These are phyloP conservation scores for Cepaea nemoralis DNA, from an alignment of 1,140 invertebrate genomes.

Conservation along the genomic window DNA sequence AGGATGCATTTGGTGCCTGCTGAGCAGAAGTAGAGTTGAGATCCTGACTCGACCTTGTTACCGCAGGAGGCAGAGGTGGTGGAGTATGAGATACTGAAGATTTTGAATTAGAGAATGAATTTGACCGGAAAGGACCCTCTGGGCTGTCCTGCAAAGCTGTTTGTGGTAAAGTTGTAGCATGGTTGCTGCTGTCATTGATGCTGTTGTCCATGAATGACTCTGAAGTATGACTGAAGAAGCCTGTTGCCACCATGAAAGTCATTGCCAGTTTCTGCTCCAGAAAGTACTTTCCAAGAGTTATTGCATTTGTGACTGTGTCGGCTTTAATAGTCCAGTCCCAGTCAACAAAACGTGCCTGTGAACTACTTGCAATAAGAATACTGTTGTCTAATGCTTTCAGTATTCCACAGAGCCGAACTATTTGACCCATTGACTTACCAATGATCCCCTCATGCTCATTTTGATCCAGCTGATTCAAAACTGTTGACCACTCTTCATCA, in stretches of 20 bases:
- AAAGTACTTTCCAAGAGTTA: slow-evolving; percentile 54
- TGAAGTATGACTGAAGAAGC: slow-evolving; percentile 40
- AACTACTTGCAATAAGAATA: not conserved
- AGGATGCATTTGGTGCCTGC: slow-evolving; percentile 15
- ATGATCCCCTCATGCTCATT: slow-evolving; percentile 48
- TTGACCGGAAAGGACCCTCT: not conserved
- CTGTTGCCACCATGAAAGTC: slow-evolving; percentile 50
- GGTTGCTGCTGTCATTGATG: slow-evolving; percentile 9
- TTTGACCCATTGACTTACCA: slow-evolving; percentile 52
- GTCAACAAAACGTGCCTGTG: slow-evolving; percentile 1
- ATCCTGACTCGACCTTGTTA: not conserved
- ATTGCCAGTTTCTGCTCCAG: slow-evolving; percentile 54
- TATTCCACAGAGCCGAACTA: slow-evolving; percentile 48
- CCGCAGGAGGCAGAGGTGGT: not conserved
- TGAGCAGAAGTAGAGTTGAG: not conserved
- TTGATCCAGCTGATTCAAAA: slow-evolving; percentile 48
- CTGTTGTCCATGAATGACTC: not conserved
- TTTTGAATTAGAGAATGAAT: slow-evolving; percentile 7
- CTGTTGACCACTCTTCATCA: slow-evolving; percentile 51
- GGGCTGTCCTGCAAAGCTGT: slow-evolving; percentile 18
- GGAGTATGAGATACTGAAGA: not conserved
- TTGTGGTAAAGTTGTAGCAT: slow-evolving; percentile 28
- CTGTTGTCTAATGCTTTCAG: slow-evolving; percentile 44
- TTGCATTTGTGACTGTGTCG: slow-evolving; percentile 36
- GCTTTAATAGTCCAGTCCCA: slow-evolving; percentile 45